Evolutionary conservation across 2,888 invertebrate species (phyloP).

Genomic region (Andricus curvator): DNA sequence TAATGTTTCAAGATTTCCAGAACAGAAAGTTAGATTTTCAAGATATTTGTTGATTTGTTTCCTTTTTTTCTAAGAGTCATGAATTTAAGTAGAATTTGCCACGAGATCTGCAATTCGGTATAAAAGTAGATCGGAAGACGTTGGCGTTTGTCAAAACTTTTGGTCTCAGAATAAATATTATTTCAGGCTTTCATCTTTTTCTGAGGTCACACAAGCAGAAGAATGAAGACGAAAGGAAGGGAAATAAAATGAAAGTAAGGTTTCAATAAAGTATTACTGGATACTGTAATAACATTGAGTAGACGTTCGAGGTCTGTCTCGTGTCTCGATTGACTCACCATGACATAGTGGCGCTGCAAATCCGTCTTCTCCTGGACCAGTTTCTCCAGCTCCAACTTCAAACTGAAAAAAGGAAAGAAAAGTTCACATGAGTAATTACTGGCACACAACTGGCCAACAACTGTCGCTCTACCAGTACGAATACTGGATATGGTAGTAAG

Average conservation of each 20-base stretch:
- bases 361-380: constrained; percentile 92
- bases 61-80: no score
- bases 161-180: neutral
- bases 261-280: neutral
- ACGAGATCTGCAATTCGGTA: neutral
- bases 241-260: neutral
- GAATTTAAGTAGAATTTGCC: neutral
- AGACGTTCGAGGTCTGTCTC: neutral
- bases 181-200: neutral
- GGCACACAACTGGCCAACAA: no score
- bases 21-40: no score
- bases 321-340: constrained; percentile 82
- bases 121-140: neutral
- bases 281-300: neutral
- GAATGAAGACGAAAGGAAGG: neutral
- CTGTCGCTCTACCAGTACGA: no score
- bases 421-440: neutral
- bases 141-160: neutral
- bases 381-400: constrained; percentile 92
- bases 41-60: no score
- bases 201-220: neutral
- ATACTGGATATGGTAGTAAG: no score
- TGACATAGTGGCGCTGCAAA: constrained; percentile 93
- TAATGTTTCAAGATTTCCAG: no score
- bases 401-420: constrained; percentile 80